Evolutionary conservation across 1,140 invertebrate genomes (phyloP).

Genomic region (Drosophila sproati): DNA sequence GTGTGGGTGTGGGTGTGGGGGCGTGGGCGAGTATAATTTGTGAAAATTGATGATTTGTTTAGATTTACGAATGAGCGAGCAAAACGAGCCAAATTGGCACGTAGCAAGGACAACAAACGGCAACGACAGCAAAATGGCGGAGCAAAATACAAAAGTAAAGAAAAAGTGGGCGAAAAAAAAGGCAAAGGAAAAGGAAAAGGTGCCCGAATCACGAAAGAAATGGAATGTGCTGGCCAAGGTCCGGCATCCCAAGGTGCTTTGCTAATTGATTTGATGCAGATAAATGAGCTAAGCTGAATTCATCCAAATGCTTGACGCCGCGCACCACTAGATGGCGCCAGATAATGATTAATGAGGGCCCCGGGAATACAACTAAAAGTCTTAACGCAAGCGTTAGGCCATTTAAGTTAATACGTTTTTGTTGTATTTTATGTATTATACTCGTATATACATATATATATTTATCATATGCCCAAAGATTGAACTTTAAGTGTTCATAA

Average conservation of each 20-base stretch:
- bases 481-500: constrained; percentile 41
- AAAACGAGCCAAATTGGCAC: constrained; percentile 81
- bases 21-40: constrained; percentile 71
- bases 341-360: constrained; percentile 72
- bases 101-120: constrained; percentile 55
- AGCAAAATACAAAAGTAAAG: not conserved
- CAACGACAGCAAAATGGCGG: constrained; percentile 11
- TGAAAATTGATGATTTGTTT: constrained; percentile 84
- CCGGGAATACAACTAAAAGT: constrained; percentile 11
- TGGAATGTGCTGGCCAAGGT: constrained; percentile 27
- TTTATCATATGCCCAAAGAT: not conserved
- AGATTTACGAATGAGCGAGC: constrained; percentile 81
- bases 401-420: constrained; percentile 31
- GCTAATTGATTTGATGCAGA: constrained; percentile 81
- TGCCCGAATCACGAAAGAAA: constrained; percentile 31
- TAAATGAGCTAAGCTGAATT: constrained; percentile 68
- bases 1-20: constrained; percentile 56
- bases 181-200: constrained; percentile 43
- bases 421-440: constrained; percentile 11
- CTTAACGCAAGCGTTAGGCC: constrained; percentile 26
- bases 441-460: not conserved
- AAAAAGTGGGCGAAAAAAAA: constrained; percentile 5
- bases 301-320: constrained; percentile 7
- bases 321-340: constrained; percentile 43
- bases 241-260: constrained; percentile 62